These are phyloP conservation scores for Neoaliturus tenellus DNA, from an alignment of 2,888 invertebrate species.

Conservation along the genomic window DNA sequence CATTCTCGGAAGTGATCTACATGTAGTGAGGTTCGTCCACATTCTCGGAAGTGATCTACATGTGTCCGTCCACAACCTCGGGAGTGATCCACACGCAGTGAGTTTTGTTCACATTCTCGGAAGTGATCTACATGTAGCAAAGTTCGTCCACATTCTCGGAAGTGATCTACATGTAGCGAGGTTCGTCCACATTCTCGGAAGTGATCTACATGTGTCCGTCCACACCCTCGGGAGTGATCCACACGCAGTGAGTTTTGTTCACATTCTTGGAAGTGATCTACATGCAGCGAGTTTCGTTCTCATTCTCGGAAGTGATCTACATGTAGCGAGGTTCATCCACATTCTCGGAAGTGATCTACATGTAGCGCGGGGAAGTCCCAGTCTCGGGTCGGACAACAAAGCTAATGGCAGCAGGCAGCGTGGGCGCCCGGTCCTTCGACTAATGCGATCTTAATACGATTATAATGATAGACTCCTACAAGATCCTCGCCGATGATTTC, in stretches of 20 bases:
- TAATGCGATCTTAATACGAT: slow-evolving; percentile 61
- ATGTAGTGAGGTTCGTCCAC: background rate
- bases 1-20: background rate
- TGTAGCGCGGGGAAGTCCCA: background rate
- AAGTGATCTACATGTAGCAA: background rate
- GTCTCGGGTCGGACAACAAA: slow-evolving; percentile 8
- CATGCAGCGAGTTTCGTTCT: background rate
- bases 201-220: background rate
- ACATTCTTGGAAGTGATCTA: background rate
- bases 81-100: background rate
- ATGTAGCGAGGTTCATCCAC: background rate
- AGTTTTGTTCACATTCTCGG: too few relatives aligned
- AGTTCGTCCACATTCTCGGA: background rate
- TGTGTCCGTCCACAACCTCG: background rate
- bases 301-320: background rate
- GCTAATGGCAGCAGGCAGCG: slow-evolving; percentile 36
- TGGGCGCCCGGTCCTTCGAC: slow-evolving; percentile 44
- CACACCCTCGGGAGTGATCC: background rate
- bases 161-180: background rate
- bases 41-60: background rate
- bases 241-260: background rate
- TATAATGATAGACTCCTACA: slow-evolving; percentile 60
- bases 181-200: background rate
- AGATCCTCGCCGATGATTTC: slow-evolving; percentile 56
- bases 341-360: slow-evolving; percentile 1